These are phyloP conservation scores for Peromyscus melanophrys DNA, from an alignment of 2,797 vertebrate genomes.

Conservation along the genomic window DNA sequence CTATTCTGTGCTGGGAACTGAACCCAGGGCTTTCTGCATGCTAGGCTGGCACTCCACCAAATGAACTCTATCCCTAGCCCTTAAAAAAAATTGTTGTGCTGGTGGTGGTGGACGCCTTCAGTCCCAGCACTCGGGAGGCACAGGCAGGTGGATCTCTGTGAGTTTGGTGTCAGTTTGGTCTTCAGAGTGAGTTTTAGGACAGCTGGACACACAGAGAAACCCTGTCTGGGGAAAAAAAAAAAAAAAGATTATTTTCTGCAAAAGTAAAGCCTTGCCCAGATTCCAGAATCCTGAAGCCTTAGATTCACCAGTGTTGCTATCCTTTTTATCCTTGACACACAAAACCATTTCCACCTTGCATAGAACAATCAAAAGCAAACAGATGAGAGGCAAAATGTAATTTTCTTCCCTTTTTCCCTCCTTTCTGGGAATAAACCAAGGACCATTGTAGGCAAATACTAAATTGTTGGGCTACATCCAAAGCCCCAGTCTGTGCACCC, in stretches of 20 bases:
- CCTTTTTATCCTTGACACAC: neutral
- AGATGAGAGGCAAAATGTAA: neutral
- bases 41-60: neutral
- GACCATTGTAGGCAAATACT: neutral
- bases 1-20: neutral
- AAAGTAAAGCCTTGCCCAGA: neutral
- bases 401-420: neutral
- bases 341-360: neutral
- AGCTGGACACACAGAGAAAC: neutral
- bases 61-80: neutral
- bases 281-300: neutral
- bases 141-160: neutral
- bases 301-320: neutral
- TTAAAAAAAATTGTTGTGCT: constrained; percentile 3
- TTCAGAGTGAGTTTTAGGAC: neutral
- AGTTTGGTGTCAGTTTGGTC: neutral
- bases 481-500: neutral
- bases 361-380: neutral
- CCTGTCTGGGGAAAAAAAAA: neutral
- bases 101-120: neutral
- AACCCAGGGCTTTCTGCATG: neutral
- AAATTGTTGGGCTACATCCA: neutral
- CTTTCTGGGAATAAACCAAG: neutral
- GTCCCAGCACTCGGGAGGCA: neutral
- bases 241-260: neutral